These are phyloP conservation scores for Thysanoteuthis rhombus DNA, from an alignment of 2,888 invertebrate species.

Conservation along the genomic window DNA sequence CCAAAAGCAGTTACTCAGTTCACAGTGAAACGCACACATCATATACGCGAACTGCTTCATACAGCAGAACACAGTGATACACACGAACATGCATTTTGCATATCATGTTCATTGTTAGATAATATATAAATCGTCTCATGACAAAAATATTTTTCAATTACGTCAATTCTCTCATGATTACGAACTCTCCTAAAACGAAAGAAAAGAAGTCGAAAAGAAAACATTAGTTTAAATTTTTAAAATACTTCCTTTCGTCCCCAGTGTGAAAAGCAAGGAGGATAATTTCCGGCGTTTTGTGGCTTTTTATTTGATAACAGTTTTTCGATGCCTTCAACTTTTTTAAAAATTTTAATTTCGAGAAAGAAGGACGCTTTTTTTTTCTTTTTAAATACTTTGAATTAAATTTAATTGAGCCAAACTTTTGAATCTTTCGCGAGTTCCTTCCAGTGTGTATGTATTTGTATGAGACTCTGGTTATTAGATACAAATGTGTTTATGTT, in stretches of 20 bases:
- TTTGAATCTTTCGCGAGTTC: background rate
- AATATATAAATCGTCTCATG: background rate
- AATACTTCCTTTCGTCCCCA: background rate
- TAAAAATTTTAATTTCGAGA: background rate
- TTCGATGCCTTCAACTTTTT: background rate
- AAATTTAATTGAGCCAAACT: conserved; percentile 12
- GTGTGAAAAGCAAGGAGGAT: background rate
- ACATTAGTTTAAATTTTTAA: background rate
- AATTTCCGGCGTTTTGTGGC: background rate
- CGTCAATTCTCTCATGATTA: background rate
- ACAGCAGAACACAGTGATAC: background rate
- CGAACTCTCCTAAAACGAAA: background rate
- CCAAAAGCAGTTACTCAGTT: too few species aligned
- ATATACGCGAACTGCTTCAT: too few species aligned
- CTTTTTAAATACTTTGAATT: background rate
- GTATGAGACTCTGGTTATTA: background rate
- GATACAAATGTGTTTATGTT: background rate
- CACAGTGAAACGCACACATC: too few species aligned
- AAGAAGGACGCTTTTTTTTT: background rate
- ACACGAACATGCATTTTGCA: background rate
- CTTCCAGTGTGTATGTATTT: background rate
- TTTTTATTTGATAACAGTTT: background rate
- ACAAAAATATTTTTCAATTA: background rate
- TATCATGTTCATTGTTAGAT: background rate
- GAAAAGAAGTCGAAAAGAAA: background rate